A percentile compares a stretch with the other conserved stretches of the same genome.
Conservation (phyloP, 2,113 vertebrate species). For the Vidua macroura region DNA sequence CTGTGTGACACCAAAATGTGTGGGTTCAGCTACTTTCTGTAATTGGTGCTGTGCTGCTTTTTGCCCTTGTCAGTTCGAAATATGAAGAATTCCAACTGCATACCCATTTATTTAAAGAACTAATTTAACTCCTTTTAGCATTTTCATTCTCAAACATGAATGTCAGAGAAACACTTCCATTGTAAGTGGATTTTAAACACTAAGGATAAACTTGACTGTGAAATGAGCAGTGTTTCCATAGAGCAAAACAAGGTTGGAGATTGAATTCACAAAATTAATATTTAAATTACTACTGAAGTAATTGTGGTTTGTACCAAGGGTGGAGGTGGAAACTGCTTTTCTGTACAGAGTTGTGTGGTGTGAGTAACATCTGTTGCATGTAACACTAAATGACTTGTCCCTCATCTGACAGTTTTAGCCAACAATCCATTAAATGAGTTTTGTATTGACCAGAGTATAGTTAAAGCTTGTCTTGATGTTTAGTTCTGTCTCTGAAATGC, state of each 20-base stretch:
- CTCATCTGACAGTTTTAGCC: slow-evolving; percentile 54
- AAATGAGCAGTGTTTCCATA: neutral
- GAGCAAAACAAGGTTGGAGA: neutral
- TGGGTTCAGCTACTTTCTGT: slow-evolving; percentile 26
- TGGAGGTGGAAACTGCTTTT: slow-evolving; percentile 57
- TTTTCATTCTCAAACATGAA: slow-evolving; percentile 14
- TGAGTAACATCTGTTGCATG: slow-evolving; percentile 49
- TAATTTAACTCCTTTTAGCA: neutral
- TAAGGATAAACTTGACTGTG: slow-evolving; percentile 47
- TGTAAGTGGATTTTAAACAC: slow-evolving; percentile 57
- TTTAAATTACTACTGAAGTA: slow-evolving; percentile 1
- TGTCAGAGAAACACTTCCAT: slow-evolving; percentile 36
- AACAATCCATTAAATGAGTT: slow-evolving; percentile 44
- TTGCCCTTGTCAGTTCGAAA: slow-evolving; percentile 43
- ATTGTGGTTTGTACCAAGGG: slow-evolving; percentile 31
- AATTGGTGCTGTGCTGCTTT: slow-evolving; percentile 34
- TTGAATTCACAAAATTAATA: neutral
- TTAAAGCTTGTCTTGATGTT: slow-evolving; percentile 80
- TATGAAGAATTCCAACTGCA: neutral
- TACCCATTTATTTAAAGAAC: slow-evolving; percentile 38
- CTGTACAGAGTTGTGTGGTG: slow-evolving; percentile 55
- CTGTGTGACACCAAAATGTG: slow-evolving; percentile 10
- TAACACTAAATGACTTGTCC: slow-evolving; percentile 61
- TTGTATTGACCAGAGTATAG: slow-evolving; percentile 66
- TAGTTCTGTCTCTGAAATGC: slow-evolving; percentile 61